phyloP scores from a whole-genome alignment of 2,113 vertebrate species.

The Prunella himalayana region DNA sequence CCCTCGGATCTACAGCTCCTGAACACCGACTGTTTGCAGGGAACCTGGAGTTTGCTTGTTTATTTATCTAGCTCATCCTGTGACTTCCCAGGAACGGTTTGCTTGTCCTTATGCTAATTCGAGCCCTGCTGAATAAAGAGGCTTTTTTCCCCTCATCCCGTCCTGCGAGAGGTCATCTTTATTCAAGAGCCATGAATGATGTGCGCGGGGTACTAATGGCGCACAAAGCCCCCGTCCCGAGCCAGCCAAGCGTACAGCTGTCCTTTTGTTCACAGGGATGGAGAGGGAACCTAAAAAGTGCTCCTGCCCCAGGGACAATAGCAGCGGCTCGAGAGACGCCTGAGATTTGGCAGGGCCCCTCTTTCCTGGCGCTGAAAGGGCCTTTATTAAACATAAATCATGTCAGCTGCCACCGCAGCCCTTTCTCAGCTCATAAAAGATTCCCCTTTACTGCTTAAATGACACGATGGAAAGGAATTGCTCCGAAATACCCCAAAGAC shows the following conservation, averaged over 20 bases:
- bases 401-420: conserved; percentile 1
- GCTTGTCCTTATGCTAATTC: conserved; percentile 46
- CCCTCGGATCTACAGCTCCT: neutral
- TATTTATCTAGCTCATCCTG: conserved; percentile 35
- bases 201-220: conserved; percentile 22
- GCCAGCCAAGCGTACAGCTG: conserved; percentile 67
- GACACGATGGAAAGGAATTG: conserved; percentile 20
- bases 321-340: neutral
- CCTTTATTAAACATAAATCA: conserved; percentile 65
- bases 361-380: conserved; percentile 38
- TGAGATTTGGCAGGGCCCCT: conserved; percentile 56
- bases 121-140: conserved; percentile 44
- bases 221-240: conserved; percentile 58
- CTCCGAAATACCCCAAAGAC: conserved; percentile 2
- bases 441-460: conserved; percentile 12
- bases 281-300: conserved; percentile 52
- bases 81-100: conserved; percentile 31
- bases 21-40: neutral
- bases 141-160: neutral
- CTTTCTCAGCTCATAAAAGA: conserved; percentile 54
- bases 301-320: conserved; percentile 51
- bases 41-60: conserved; percentile 27
- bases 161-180: conserved; percentile 61
- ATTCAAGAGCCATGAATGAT: conserved; percentile 66
- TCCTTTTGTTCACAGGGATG: conserved; percentile 58